phyloP scores from a whole-genome alignment of 1,140 invertebrate species.

The Leptinotarsa lineolata region DNA sequence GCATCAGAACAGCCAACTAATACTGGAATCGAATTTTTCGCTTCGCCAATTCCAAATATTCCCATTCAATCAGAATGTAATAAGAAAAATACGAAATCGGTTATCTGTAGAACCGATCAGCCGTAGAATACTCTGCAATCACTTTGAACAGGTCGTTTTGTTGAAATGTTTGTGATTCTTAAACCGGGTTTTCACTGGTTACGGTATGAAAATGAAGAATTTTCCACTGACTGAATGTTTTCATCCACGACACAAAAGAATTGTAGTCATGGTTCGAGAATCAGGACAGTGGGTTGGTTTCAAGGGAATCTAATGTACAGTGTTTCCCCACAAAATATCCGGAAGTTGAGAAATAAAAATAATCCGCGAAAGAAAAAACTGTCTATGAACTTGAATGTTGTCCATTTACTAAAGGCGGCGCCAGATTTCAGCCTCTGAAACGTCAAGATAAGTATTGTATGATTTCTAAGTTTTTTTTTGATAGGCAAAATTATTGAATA shows the following conservation, averaged over 20 bases:
- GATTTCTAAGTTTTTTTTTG: too few relatives aligned
- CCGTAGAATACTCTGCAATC: background rate
- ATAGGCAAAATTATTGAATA: too few relatives aligned
- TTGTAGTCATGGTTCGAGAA: background rate
- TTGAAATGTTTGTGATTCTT: background rate
- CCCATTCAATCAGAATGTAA: slow-evolving; percentile 37
- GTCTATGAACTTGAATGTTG: too few relatives aligned
- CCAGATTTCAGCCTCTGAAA: too few relatives aligned
- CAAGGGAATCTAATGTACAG: too few relatives aligned
- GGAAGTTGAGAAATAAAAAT: too few relatives aligned
- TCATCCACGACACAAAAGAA: background rate
- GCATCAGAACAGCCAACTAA: slow-evolving; percentile 2
- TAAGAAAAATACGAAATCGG: slow-evolving; percentile 32
- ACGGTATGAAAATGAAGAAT: background rate
- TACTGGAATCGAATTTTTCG: slow-evolving; percentile 36
- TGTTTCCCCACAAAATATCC: too few relatives aligned
- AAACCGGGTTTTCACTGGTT: background rate
- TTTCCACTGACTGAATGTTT: slow-evolving; percentile 1
- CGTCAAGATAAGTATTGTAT: too few relatives aligned
- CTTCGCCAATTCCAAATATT: slow-evolving; percentile 43
- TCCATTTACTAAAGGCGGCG: too few relatives aligned
- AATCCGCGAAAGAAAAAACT: too few relatives aligned
- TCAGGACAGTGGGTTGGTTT: background rate
- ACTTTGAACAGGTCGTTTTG: background rate
- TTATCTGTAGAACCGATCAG: slow-evolving; percentile 4